Conservation (phyloP, 1,140 invertebrate species). For the Drosophila neocordata region DNA sequence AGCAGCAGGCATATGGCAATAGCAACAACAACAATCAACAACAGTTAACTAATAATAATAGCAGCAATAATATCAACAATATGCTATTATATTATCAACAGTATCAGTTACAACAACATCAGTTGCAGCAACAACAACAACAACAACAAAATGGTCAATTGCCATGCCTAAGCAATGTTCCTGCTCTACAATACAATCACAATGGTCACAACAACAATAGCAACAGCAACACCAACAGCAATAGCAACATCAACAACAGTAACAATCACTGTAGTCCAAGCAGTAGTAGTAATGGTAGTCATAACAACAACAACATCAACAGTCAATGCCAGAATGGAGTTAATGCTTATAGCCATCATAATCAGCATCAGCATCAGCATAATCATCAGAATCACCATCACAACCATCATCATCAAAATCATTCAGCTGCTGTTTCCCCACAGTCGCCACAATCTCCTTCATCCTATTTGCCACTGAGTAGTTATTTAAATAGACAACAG, state of each 20-base stretch:
- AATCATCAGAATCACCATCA: background rate
- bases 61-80: slow-evolving; percentile 35
- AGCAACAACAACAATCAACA: slow-evolving; percentile 45
- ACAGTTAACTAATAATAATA: slow-evolving; percentile 43
- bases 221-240: slow-evolving; percentile 24
- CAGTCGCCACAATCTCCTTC: background rate
- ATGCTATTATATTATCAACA: slow-evolving; percentile 52
- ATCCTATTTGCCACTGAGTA: background rate
- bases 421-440: background rate
- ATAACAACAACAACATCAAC: background rate
- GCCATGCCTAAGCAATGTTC: slow-evolving; percentile 26
- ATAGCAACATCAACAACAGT: slow-evolving; percentile 17
- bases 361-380: background rate
- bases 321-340: background rate
- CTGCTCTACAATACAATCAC: slow-evolving; percentile 27
- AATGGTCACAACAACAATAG: slow-evolving; percentile 22
- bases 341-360: background rate
- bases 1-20: slow-evolving; percentile 62
- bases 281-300: background rate
- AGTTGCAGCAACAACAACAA: slow-evolving; percentile 25
- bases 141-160: slow-evolving; percentile 22
- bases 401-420: background rate
- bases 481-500: background rate
- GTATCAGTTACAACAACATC: slow-evolving; percentile 36
- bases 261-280: slow-evolving; percentile 6